Conservation (phyloP, 2,797 vertebrate genomes). For the Xenentodon cancila region DNA sequence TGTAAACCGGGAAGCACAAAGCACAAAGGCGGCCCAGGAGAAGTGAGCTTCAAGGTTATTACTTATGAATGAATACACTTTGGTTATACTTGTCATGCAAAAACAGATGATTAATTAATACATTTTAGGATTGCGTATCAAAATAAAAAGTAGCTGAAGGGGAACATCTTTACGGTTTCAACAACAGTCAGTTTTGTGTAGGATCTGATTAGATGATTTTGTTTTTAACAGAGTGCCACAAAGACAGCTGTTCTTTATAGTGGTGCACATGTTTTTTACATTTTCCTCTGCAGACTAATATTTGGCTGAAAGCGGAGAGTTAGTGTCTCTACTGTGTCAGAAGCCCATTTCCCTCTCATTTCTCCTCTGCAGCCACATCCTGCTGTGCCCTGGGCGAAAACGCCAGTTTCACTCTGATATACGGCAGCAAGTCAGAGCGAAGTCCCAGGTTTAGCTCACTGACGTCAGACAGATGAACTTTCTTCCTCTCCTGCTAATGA, state of each 20-base stretch:
- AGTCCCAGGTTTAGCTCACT: conserved; percentile 62
- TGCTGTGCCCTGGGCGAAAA: conserved; percentile 57
- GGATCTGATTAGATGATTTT: no score
- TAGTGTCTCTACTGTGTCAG: conserved; percentile 55
- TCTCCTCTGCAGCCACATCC: conserved; percentile 60
- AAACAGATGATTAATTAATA: no score
- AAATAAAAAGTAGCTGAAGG: no score
- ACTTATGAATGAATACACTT: no score
- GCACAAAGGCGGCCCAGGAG: no score
- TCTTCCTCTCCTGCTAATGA: conserved; percentile 49
- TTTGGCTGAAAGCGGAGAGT: conserved; percentile 34
- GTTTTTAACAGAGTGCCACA: no score
- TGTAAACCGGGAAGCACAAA: no score
- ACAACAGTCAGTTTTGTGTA: no score
- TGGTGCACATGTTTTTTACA: conserved; percentile 8
- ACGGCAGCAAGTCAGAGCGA: conserved; percentile 45
- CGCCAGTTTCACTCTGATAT: conserved; percentile 63
- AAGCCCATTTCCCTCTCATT: conserved; percentile 66
- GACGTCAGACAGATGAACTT: conserved; percentile 61
- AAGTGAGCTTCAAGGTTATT: no score
- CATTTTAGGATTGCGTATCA: no score
- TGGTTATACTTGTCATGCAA: no score
- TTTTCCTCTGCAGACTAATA: conserved; percentile 34
- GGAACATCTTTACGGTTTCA: no score
- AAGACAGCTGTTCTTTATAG: conserved; percentile 7